phyloP scores from a whole-genome alignment of 2,888 invertebrate species.

The Amiota communis region DNA sequence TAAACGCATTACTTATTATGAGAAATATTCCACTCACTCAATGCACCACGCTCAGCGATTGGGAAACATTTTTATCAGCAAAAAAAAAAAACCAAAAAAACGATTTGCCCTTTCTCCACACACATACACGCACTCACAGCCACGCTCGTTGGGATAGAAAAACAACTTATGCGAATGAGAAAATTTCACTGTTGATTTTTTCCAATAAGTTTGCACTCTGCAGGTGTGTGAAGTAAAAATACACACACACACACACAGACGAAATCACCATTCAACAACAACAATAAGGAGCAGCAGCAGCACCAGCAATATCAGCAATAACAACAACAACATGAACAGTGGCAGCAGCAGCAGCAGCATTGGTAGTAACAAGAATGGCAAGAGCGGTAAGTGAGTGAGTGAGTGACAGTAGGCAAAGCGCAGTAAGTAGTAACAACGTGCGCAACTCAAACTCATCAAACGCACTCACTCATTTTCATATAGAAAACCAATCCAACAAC shows the following conservation, averaged over 20 bases:
- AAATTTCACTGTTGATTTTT: slow-evolving; percentile 13
- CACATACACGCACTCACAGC: no score
- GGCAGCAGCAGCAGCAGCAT: slow-evolving; percentile 11
- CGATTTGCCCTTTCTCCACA: not conserved
- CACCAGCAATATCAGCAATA: slow-evolving; percentile 23
- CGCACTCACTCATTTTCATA: slow-evolving; percentile 5
- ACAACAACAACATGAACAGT: slow-evolving; percentile 27
- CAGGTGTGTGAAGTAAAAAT: slow-evolving; percentile 7
- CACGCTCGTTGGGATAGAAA: no score
- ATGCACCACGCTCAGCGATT: no score
- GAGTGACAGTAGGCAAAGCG: slow-evolving; percentile 43
- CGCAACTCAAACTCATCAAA: slow-evolving; percentile 43
- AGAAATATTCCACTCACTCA: no score
- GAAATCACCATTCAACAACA: slow-evolving; percentile 37
- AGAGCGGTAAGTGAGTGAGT: no score
- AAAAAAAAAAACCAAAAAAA: no score
- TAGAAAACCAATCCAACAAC: slow-evolving; percentile 26
- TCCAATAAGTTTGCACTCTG: not conserved
- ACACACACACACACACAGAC: no score
- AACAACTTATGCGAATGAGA: no score
- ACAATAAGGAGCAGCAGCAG: slow-evolving; percentile 38
- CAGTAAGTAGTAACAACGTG: slow-evolving; percentile 25
- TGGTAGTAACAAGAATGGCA: not conserved
- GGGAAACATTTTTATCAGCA: no score
- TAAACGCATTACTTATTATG: no score